Conservation (phyloP, 2,888 invertebrate species). For the Steinernema carpocapsae region DNA sequence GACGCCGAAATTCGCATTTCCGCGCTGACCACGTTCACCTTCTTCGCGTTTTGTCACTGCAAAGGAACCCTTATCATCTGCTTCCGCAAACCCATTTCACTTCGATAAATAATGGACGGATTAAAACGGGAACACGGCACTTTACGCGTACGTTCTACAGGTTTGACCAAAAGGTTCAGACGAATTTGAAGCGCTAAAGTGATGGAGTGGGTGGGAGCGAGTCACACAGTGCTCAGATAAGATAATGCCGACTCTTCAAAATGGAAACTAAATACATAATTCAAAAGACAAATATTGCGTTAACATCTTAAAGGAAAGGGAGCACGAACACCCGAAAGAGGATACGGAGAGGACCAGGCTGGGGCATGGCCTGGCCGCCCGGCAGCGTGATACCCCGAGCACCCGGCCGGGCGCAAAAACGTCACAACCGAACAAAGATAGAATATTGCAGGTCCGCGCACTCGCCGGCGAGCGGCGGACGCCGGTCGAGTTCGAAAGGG, state of each 20-base stretch:
- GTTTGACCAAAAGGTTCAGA: too few relatives aligned
- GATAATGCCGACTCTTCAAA: slow-evolving; percentile 26
- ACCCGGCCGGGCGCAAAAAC: neutral
- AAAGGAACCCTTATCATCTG: too few relatives aligned
- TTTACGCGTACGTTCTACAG: too few relatives aligned
- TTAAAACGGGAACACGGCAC: too few relatives aligned
- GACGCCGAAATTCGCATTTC: too few relatives aligned
- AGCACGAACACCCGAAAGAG: slow-evolving; percentile 34
- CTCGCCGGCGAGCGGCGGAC: too few relatives aligned
- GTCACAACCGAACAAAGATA: neutral
- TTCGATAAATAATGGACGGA: too few relatives aligned
- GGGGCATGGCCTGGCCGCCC: neutral
- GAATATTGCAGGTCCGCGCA: too few relatives aligned
- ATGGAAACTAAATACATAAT: slow-evolving; percentile 28
- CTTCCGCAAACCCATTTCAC: too few relatives aligned
- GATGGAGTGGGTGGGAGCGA: neutral
- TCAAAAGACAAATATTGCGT: slow-evolving; percentile 22
- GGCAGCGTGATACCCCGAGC: neutral
- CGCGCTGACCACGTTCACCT: too few relatives aligned
- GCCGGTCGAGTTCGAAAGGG: too few relatives aligned
- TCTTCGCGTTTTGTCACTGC: too few relatives aligned
- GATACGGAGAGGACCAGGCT: slow-evolving; percentile 5
- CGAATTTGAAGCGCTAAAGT: neutral
- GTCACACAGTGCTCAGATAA: slow-evolving; percentile 1
- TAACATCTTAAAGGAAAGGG: neutral